These are phyloP conservation scores for Ornithoptera alexandrae DNA, from an alignment of 2,888 invertebrate species.

Conservation along the genomic window DNA sequence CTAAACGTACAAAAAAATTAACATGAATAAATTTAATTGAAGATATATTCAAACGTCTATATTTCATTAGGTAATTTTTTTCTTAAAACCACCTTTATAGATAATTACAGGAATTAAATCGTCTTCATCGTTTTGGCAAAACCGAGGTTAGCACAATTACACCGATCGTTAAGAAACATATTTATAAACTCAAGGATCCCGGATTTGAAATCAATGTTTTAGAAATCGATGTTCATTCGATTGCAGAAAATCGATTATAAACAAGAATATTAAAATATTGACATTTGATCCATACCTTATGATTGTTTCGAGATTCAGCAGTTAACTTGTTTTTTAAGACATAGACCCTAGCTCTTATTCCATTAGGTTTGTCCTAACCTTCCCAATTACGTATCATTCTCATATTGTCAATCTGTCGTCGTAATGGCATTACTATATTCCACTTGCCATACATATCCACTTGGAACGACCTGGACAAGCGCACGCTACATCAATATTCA, in stretches of 20 bases:
- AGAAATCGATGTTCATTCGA: constrained; percentile 5
- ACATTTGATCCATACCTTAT: neutral
- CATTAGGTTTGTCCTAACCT: no score
- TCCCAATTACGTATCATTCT: no score
- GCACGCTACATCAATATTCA: no score
- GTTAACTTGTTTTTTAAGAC: no score
- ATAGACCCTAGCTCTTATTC: no score
- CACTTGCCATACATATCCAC: no score
- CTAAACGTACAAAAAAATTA: neutral
- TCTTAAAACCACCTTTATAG: neutral
- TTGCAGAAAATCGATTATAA: neutral
- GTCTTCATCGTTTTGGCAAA: constrained; percentile 4
- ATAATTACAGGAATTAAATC: constrained; percentile 3
- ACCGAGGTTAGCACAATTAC: constrained; percentile 16
- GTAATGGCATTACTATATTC: no score
- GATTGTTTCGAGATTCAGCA: no score
- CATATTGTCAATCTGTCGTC: no score
- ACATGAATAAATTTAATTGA: neutral
- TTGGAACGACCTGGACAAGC: no score
- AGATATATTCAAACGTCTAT: neutral
- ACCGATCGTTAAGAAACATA: constrained; percentile 4
- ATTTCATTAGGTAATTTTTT: neutral
- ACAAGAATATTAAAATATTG: neutral
- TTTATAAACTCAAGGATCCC: constrained; percentile 22
- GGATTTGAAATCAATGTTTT: constrained; percentile 25